phyloP scores from a whole-genome alignment of 2,888 invertebrate genomes.

The Sympetrum striolatum region DNA sequence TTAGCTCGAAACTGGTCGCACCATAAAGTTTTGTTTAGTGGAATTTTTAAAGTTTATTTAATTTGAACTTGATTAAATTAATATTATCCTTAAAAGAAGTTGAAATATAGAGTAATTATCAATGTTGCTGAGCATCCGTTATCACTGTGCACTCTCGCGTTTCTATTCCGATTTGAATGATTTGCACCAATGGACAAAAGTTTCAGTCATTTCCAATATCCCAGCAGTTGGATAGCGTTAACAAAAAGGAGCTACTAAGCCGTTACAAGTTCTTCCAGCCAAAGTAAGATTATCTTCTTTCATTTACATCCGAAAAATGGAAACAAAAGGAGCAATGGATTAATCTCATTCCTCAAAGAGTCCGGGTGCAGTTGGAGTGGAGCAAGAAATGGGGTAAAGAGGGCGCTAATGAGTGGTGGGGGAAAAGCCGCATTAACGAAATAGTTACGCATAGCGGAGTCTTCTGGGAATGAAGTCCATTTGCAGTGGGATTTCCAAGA shows the following conservation, averaged over 20 bases:
- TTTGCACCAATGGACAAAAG: too few species aligned
- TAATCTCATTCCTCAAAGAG: not conserved
- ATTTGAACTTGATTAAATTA: too few species aligned
- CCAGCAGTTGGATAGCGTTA: not conserved
- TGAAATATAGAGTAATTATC: too few species aligned
- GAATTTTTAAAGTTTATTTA: too few species aligned
- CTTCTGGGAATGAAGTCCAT: not conserved
- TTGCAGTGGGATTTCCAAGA: not conserved
- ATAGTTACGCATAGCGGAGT: not conserved
- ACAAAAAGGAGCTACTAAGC: not conserved
- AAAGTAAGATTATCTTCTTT: not conserved
- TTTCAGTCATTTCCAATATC: too few species aligned
- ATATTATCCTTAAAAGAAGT: too few species aligned
- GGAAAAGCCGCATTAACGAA: not conserved
- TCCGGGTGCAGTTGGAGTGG: not conserved
- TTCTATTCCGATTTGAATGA: too few species aligned
- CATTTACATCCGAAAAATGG: not conserved
- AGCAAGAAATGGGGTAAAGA: not conserved
- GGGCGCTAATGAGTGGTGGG: not conserved
- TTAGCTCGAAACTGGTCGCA: too few species aligned
- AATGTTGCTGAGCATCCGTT: too few species aligned
- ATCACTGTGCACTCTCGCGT: too few species aligned
- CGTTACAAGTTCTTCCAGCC: not conserved
- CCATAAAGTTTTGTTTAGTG: too few species aligned
- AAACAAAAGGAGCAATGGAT: not conserved